Base-by-base conservation (phyloP, 2,113 vertebrate species). In the Pristiophorus japonicus region DNA sequence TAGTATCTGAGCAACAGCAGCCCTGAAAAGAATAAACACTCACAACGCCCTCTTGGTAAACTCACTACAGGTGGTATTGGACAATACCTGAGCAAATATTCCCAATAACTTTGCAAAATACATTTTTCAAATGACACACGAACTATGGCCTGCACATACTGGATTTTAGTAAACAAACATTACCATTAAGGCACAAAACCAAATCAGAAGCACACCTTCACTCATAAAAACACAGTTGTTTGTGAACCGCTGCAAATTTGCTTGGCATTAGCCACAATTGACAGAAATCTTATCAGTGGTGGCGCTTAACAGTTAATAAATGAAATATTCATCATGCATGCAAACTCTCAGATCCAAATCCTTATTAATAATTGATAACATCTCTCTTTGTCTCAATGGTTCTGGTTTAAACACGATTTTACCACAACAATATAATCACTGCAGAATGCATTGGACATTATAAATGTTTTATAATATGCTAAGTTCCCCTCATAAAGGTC, bases 391-490 rank as follows among this genome's bases (percentile, higher is more conserved):
- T 92, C 55, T 92, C 59, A 92, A 62, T 92, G 88, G 55, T 42
- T 92, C 88, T 63, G 59, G 88, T 42, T 92, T 65, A 92, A 92
- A 92, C 34, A 22, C 59, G 16, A 92, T 38, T 65, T 92, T 65
- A 92, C 88, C 88, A 8, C 88, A 92, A 92, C 88, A 92, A 92
- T 92, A 92, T 92, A 92, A 92, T 92, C 88, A 92, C 88, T 92
- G 88, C 59, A 92, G 88, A 92, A 63, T 92, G 88, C 88, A 92
- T 65, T 92, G 88, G n/a, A n/a, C 16, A 22, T 62, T 24, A 92
- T 92, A 92, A 92, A 92, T 92, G 59, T 92, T 92, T 92, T 63
- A 92, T 92, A 38, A 63, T 63, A 92, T 92, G n/a, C 59, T 45
- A 92, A 62, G 20, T 38, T 38, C 65, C 88, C 88, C 14, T 92